Conservation (phyloP, 2,113 vertebrate genomes). For the Agapornis roseicollis region DNA sequence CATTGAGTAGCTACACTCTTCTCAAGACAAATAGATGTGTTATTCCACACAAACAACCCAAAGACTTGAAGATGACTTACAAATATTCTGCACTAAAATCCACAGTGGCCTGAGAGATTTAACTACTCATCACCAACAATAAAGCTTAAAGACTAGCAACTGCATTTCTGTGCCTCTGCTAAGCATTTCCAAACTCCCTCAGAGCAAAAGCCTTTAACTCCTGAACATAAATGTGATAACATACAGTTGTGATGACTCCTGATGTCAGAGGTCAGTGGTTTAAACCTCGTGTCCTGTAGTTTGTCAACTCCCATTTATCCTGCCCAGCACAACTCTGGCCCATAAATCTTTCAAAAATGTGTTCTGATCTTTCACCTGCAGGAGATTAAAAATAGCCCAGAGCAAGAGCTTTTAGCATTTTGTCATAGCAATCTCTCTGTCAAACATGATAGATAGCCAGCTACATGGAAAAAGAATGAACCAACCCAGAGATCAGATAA, state of each 20-base stretch:
- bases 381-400: conserved; percentile 59
- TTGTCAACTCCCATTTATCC: conserved; percentile 46
- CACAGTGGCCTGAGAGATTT: not conserved
- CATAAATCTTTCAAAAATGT: conserved; percentile 48
- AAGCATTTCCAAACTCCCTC: not conserved
- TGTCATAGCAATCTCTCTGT: conserved; percentile 49
- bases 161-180: not conserved
- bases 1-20: not conserved
- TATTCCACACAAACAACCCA: not conserved
- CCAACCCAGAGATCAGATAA: conserved; percentile 8
- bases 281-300: not conserved
- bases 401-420: conserved; percentile 54
- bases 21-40: not conserved
- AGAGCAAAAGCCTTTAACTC: conserved; percentile 12
- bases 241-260: not conserved
- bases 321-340: not conserved
- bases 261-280: conserved; percentile 40
- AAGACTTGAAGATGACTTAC: not conserved
- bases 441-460: conserved; percentile 10
- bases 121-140: not conserved
- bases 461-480: not conserved
- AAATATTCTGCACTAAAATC: not conserved
- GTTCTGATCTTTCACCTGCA: conserved; percentile 61
- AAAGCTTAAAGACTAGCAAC: not conserved
- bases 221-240: not conserved